phyloP scores from a whole-genome alignment of 2,113 vertebrate species.

The Oncorhynchus mykiss region DNA sequence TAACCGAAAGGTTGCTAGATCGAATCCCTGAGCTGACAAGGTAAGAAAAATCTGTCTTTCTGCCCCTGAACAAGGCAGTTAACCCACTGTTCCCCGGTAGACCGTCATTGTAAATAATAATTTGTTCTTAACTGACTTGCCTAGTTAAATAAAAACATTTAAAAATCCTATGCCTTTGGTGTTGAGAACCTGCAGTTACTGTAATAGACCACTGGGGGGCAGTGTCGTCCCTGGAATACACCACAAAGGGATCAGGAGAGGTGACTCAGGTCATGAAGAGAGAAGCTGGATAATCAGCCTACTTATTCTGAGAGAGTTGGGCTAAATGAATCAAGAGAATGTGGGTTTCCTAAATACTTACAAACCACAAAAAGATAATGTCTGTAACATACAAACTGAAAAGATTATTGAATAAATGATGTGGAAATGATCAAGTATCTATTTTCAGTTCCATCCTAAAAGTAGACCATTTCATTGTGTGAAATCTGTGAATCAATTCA shows the following conservation, averaged over 20 bases:
- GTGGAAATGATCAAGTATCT: background rate
- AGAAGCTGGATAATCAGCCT: background rate
- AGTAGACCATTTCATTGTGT: background rate
- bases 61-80: no score
- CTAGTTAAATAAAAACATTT: no score
- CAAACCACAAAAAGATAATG: background rate
- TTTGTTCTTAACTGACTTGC: no score
- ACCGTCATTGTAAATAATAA: no score
- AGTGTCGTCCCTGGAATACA: background rate
- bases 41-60: no score
- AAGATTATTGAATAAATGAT: background rate
- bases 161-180: background rate
- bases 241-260: background rate
- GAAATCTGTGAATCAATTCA: slow-evolving; percentile 28
- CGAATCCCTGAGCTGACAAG: no score
- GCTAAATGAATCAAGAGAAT: background rate
- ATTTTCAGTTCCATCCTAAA: background rate
- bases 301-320: background rate
- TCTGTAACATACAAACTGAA: background rate
- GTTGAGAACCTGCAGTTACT: background rate
- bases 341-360: background rate
- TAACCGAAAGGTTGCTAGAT: no score
- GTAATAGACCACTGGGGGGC: background rate
- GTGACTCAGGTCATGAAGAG: background rate
- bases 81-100: no score